Conservation (phyloP, 2,888 invertebrate species). For the Macrophya alboannulata region DNA sequence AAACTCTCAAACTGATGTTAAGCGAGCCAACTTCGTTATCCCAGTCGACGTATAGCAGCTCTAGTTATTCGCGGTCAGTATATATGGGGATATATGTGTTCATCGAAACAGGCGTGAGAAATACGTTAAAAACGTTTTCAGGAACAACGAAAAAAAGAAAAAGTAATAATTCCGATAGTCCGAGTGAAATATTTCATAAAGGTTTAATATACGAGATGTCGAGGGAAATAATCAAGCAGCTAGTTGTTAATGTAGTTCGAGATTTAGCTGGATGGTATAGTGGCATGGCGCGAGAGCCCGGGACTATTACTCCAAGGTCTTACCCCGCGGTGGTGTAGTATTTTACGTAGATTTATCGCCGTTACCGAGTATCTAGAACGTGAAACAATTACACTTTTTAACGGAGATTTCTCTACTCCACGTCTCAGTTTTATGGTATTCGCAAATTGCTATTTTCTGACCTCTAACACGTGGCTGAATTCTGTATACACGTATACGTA, state of each 20-base stretch:
- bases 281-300: background rate
- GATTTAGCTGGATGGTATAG: background rate
- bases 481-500: too few species aligned
- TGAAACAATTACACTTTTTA: conserved; percentile 51
- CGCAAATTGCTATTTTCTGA: conserved; percentile 48
- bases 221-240: background rate
- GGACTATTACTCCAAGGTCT: conserved; percentile 18
- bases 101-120: background rate
- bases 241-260: conserved; percentile 27
- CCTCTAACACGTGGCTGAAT: background rate
- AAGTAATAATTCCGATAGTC: too few species aligned
- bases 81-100: too few species aligned
- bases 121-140: background rate
- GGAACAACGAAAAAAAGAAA: background rate
- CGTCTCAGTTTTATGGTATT: conserved; percentile 44
- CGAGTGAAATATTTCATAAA: background rate
- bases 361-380: conserved; percentile 6
- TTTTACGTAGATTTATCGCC: conserved; percentile 38
- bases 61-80: background rate
- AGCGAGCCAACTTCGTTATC: conserved; percentile 30
- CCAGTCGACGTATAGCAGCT: background rate
- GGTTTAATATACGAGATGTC: background rate
- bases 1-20: conserved; percentile 31
- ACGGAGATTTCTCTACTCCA: conserved; percentile 38
- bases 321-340: conserved; percentile 14